These are phyloP conservation scores for Alitta virens DNA, from an alignment of 2,888 invertebrate species.

Conservation along the genomic window DNA sequence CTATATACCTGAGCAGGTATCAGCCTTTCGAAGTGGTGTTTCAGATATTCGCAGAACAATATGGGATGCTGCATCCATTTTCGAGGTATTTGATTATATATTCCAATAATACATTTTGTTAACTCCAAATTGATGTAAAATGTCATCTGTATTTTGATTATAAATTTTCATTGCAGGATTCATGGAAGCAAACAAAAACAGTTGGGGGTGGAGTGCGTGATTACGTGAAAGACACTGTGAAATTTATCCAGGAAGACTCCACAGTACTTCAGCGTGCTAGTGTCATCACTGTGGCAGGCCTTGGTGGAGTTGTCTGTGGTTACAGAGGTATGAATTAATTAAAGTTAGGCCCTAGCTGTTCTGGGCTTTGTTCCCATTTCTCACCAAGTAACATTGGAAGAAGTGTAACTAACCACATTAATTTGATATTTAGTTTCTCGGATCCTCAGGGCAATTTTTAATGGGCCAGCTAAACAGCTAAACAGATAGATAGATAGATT, in stretches of 20 bases:
- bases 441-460: no score
- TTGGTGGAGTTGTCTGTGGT: conserved; percentile 43
- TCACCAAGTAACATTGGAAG: no score
- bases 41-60: conserved; percentile 1
- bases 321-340: conserved; percentile 35
- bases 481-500: no score
- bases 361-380: no score
- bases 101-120: neutral
- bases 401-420: no score
- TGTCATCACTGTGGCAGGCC: conserved; percentile 44
- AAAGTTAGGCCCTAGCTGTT: neutral
- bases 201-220: neutral
- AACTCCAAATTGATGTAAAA: neutral
- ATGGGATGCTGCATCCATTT: neutral
- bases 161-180: neutral
- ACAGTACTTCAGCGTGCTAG: conserved; percentile 38
- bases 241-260: conserved; percentile 36
- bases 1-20: conserved; percentile 7
- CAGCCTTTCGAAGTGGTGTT: neutral
- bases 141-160: neutral
- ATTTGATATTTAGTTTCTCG: no score
- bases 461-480: no score
- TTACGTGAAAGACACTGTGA: conserved; percentile 11
- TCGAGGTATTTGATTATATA: neutral
- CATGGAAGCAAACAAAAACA: no score